phyloP scores from a whole-genome alignment of 2,113 vertebrate genomes.

The Penelope pileata region DNA sequence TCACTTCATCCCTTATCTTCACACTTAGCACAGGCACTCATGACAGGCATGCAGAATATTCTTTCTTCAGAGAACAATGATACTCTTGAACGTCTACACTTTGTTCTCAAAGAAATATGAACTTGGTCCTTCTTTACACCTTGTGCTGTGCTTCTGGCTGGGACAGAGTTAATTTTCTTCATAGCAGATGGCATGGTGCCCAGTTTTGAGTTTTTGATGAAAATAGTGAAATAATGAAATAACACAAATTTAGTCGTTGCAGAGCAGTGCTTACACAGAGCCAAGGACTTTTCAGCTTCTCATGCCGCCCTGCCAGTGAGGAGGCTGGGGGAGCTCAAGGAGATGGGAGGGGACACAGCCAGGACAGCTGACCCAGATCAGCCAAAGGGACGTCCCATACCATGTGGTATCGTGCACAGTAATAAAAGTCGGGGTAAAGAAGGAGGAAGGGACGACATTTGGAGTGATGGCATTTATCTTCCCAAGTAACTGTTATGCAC shows the following conservation, averaged over 20 bases:
- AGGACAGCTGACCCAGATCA: background rate
- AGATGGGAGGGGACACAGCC: background rate
- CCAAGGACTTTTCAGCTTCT: too few species aligned
- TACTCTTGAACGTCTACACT: background rate
- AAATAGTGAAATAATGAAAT: background rate
- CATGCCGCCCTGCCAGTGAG: too few species aligned
- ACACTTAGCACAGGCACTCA: background rate
- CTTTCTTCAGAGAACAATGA: background rate
- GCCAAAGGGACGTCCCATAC: background rate
- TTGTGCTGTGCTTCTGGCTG: background rate
- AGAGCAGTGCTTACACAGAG: background rate
- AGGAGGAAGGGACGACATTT: background rate
- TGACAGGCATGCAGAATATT: background rate
- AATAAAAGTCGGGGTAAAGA: background rate
- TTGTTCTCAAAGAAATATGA: background rate
- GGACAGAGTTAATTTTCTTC: background rate
- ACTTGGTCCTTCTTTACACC: background rate
- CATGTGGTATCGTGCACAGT: background rate
- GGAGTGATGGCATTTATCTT: background rate
- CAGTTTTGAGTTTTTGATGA: background rate
- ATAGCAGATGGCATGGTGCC: background rate
- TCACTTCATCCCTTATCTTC: background rate
- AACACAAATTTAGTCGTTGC: background rate
- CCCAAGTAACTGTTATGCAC: background rate
- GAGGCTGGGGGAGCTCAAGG: background rate